A percentile compares a stretch with the other conserved stretches of the same genome.
Conservation (phyloP, 2,888 invertebrate genomes). For the Napeogenes inachia region DNA sequence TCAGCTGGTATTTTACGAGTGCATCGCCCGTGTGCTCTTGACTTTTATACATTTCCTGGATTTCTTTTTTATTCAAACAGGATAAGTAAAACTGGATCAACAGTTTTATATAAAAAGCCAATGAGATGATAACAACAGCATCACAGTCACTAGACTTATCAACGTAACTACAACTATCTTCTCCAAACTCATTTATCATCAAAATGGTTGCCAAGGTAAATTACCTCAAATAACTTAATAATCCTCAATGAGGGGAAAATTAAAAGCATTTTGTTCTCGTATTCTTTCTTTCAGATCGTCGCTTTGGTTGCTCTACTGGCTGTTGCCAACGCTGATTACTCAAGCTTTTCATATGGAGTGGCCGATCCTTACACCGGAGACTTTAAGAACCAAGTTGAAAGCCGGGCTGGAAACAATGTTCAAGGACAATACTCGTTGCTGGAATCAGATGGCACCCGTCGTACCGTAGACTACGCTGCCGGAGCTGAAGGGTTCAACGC, state of each 20-base stretch:
- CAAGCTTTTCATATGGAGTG: slow-evolving; percentile 76
- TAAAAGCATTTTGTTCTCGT: neutral
- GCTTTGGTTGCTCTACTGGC: slow-evolving; percentile 50
- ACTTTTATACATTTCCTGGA: slow-evolving; percentile 70
- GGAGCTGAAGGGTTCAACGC: slow-evolving; percentile 77
- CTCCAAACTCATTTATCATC: slow-evolving; percentile 30
- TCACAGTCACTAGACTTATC: slow-evolving; percentile 51
- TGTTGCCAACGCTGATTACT: slow-evolving; percentile 43
- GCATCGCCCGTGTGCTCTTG: slow-evolving; percentile 62
- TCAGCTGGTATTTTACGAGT: slow-evolving; percentile 42
- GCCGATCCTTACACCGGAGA: slow-evolving; percentile 77
- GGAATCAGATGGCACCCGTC: slow-evolving; percentile 73
- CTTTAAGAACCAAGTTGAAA: slow-evolving; percentile 74
- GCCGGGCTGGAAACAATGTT: slow-evolving; percentile 69
- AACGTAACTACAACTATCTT: slow-evolving; percentile 54
- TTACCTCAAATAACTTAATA: slow-evolving; percentile 4
- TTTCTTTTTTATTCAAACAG: slow-evolving; percentile 50
- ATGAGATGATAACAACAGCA: slow-evolving; percentile 33
- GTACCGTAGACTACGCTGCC: slow-evolving; percentile 77
- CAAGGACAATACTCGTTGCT: slow-evolving; percentile 74
- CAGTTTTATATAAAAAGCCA: slow-evolving; percentile 52
- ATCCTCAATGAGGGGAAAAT: neutral
- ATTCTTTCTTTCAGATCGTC: slow-evolving; percentile 49
- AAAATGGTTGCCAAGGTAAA: slow-evolving; percentile 70
- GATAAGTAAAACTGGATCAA: slow-evolving; percentile 53